Evolutionary conservation across 2,888 invertebrate species (phyloP).

Genomic region (Caenorhabditis sinica): DNA sequence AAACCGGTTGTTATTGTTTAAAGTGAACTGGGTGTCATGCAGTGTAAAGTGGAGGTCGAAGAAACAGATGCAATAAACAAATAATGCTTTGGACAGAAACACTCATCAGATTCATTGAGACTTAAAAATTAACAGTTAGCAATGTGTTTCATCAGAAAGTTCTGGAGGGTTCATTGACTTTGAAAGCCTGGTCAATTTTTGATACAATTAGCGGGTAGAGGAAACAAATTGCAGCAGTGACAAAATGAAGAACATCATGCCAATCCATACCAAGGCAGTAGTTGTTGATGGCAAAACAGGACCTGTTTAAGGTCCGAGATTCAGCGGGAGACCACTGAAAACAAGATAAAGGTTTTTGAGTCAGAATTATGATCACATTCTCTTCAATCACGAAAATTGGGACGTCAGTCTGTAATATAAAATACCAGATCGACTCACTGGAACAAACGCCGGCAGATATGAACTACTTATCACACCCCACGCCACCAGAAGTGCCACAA

Average conservation of each 20-base stretch:
- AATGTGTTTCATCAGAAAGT: background rate
- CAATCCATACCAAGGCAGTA: conserved; percentile 11
- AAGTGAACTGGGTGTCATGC: too few relatives aligned
- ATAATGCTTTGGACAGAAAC: too few relatives aligned
- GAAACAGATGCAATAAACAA: too few relatives aligned
- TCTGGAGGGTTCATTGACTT: background rate
- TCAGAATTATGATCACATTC: too few relatives aligned
- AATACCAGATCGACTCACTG: background rate
- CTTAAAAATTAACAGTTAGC: too few relatives aligned
- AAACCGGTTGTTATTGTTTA: too few relatives aligned
- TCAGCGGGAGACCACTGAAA: conserved; percentile 19
- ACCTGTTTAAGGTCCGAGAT: conserved; percentile 2
- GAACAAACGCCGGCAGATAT: background rate
- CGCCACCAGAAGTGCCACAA: background rate
- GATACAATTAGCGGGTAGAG: conserved; percentile 2
- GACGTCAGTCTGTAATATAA: too few relatives aligned
- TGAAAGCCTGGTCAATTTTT: background rate
- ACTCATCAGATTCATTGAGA: too few relatives aligned
- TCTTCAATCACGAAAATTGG: too few relatives aligned
- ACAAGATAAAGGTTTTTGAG: too few relatives aligned
- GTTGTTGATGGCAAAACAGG: background rate
- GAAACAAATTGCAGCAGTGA: conserved; percentile 6
- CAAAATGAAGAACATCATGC: conserved; percentile 15
- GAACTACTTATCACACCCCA: background rate
- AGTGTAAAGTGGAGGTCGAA: too few relatives aligned